Percentiles rank a stretch among this genome's conserved stretches.
Evolutionary conservation across 2,888 invertebrate genomes (phyloP).

Genomic region (Phengaris arion): DNA sequence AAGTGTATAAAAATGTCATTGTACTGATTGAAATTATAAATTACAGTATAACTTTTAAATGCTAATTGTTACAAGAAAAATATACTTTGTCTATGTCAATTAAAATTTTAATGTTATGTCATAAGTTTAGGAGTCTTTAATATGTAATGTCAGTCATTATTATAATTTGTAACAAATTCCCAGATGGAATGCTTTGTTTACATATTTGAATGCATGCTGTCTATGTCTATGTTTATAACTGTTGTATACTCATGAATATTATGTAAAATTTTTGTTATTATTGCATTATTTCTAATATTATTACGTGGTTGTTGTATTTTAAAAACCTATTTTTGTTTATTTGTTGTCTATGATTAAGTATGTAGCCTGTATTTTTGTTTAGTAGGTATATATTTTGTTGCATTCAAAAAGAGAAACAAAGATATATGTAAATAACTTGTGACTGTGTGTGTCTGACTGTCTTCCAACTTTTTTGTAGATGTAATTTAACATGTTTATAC

Average conservation of each 20-base stretch:
- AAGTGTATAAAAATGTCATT: not conserved
- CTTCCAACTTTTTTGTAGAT: not conserved
- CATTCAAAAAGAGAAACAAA: not conserved
- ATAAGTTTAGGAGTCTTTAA: not conserved
- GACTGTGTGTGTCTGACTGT: not conserved
- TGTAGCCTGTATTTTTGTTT: not conserved
- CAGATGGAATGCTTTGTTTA: not conserved
- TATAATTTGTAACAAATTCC: not conserved
- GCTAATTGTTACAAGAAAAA: not conserved
- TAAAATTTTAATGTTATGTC: not conserved
- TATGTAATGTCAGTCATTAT: not conserved
- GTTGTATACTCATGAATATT: no score
- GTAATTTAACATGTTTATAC: no score
- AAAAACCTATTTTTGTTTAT: not conserved
- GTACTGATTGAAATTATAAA: not conserved
- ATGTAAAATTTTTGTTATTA: not conserved
- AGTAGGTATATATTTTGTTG: not conserved
- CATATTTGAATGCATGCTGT: not conserved
- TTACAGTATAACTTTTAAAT: not conserved
- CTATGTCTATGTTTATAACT: no score
- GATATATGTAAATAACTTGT: no score
- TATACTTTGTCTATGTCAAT: constrained; percentile 15
- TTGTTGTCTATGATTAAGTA: not conserved
- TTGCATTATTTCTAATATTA: not conserved
- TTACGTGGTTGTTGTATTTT: not conserved